Conservation (phyloP, 2,888 invertebrate genomes). For the Platerodrilus igneus region DNA sequence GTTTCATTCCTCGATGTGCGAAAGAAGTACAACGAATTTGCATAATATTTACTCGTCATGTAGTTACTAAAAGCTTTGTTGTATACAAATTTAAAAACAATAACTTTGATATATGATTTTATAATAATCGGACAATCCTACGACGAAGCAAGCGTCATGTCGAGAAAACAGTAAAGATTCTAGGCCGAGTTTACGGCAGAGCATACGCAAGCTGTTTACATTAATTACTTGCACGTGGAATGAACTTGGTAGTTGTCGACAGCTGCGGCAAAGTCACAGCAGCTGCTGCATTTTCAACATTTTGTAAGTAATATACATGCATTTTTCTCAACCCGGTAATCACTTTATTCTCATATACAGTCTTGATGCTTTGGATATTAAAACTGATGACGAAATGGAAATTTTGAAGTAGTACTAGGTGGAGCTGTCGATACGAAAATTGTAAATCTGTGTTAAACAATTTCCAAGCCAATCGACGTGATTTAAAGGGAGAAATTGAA, state of each 20-base stretch:
- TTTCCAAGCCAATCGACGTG: constrained; percentile 11
- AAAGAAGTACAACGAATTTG: too few species aligned
- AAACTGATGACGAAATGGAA: constrained; percentile 13
- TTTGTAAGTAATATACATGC: constrained; percentile 19
- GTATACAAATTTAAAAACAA: too few species aligned
- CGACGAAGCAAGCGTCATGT: constrained; percentile 25
- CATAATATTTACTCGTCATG: too few species aligned
- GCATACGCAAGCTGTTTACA: too few species aligned
- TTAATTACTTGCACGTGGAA: constrained; percentile 7
- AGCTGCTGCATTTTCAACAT: constrained; percentile 17
- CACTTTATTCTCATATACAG: constrained; percentile 15
- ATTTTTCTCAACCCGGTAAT: constrained; percentile 22
- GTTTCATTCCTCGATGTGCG: too few species aligned
- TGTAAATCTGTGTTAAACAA: constrained; percentile 17
- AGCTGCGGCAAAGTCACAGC: constrained; percentile 10
- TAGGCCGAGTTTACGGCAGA: constrained; percentile 16
- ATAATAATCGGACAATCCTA: constrained; percentile 23
- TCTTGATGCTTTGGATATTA: constrained; percentile 12
- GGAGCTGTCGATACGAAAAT: constrained; percentile 19
- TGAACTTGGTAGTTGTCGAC: constrained; percentile 8
- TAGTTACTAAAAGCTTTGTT: too few species aligned
- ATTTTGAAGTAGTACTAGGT: constrained; percentile 19
- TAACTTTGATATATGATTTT: too few species aligned
- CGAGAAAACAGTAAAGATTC: constrained; percentile 15
- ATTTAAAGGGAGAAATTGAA: constrained; percentile 10